phyloP scores from a whole-genome alignment of 2,113 vertebrate genomes.

The Myodes glareolus region DNA sequence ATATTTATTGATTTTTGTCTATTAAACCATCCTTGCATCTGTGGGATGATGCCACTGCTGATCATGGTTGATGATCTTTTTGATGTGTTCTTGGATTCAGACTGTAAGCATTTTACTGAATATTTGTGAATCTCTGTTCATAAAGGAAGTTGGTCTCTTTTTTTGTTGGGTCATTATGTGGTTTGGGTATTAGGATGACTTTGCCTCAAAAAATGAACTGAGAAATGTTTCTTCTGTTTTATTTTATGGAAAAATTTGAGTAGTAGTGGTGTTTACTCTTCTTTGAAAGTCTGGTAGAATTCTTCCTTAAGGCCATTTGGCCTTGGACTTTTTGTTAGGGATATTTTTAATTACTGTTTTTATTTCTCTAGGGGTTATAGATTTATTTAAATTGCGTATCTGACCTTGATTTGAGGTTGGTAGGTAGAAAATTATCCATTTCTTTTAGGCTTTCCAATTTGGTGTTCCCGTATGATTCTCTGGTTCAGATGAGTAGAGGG shows the following conservation, averaged over 20 bases:
- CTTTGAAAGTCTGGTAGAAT: not conserved
- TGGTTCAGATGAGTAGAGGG: not conserved
- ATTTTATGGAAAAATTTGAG: not conserved
- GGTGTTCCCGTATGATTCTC: not conserved
- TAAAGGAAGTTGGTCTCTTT: not conserved
- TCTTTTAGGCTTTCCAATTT: not conserved
- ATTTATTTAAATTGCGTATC: not conserved
- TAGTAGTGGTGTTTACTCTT: not conserved
- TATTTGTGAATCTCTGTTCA: not conserved
- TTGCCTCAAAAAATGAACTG: not conserved
- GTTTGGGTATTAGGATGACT: not conserved
- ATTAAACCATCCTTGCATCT: not conserved
- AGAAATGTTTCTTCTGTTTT: not conserved
- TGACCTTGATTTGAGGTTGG: not conserved
- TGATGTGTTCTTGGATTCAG: not conserved
- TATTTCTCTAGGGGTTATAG: not conserved
- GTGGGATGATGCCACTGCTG: not conserved
- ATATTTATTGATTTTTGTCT: not conserved
- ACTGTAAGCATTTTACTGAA: not conserved
- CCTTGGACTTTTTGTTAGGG: not conserved
- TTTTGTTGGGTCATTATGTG: not conserved
- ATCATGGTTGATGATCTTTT: not conserved
- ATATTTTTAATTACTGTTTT: not conserved
- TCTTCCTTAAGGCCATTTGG: not conserved
- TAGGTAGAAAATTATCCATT: not conserved